These are phyloP conservation scores for Xiphophorus couchianus DNA, from an alignment of 2,113 vertebrate genomes.

Conservation along the genomic window DNA sequence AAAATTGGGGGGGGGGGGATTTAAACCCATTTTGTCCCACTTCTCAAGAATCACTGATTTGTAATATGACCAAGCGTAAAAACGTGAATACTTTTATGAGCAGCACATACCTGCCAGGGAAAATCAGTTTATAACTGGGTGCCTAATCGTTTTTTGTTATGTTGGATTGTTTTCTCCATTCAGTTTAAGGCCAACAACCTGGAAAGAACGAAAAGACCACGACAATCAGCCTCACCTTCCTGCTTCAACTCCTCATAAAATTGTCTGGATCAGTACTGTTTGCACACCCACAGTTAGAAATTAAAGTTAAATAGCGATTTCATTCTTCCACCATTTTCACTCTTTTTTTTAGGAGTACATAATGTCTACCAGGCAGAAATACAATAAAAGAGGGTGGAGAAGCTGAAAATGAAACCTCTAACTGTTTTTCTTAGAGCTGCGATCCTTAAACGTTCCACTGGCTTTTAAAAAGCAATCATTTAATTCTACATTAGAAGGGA, in stretches of 20 bases:
- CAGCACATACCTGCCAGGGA: neutral
- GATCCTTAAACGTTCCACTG: neutral
- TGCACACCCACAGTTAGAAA: neutral
- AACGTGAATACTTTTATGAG: too few species aligned
- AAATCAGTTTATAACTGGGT: neutral
- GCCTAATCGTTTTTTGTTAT: neutral
- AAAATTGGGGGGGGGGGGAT: too few species aligned
- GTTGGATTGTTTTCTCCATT: neutral
- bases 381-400: neutral
- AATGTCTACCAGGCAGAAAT: neutral
- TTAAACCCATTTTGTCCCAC: too few species aligned
- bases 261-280: neutral
- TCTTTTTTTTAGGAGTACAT: neutral
- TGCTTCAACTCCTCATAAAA: neutral
- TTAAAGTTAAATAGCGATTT: neutral
- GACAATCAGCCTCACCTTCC: neutral
- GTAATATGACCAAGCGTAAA: too few species aligned
- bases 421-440: neutral
- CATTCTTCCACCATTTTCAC: neutral
- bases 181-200: neutral
- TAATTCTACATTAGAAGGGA: neutral
- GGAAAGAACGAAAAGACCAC: neutral
- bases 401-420: neutral
- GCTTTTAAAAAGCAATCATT: neutral
- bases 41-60: too few species aligned